A percentile compares a stretch with the other conserved stretches of the same genome.
Evolutionary conservation across 2,888 invertebrate species (phyloP).

Genomic region (Steromphala cineraria): DNA sequence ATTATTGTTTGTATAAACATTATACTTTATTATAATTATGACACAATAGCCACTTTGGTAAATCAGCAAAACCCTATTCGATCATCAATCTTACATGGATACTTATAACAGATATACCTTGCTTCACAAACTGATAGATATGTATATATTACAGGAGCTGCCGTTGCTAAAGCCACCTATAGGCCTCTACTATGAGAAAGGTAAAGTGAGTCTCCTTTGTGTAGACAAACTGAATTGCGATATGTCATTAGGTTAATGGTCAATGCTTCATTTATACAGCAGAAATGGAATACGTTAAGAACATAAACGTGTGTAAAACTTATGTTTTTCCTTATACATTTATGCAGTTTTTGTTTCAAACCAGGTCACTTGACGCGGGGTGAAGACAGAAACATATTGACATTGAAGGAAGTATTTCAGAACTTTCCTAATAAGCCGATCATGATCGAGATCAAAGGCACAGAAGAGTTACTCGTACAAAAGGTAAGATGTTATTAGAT

Average conservation of each 20-base stretch:
- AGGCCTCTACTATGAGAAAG: background rate
- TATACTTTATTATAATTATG: no score
- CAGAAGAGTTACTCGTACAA: slow-evolving; percentile 79
- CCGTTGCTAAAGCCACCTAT: background rate
- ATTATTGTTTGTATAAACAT: no score
- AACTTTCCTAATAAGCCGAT: slow-evolving; percentile 80
- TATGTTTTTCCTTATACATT: no score
- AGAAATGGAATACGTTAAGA: no score
- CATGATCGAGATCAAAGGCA: slow-evolving; percentile 81
- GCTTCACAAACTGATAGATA: background rate
- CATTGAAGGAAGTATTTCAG: slow-evolving; percentile 80
- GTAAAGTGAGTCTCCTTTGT: background rate
- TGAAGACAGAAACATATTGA: slow-evolving; percentile 77
- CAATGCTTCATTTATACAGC: no score
- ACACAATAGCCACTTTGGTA: no score
- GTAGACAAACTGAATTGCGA: background rate
- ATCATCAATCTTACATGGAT: no score
- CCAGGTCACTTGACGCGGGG: slow-evolving; percentile 33
- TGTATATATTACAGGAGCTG: background rate
- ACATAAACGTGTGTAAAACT: no score
- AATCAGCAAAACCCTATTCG: no score
- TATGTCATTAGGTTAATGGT: no score
- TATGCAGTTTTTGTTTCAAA: no score
- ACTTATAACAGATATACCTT: no score
- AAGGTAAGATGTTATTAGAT: slow-evolving; percentile 73